Base-by-base conservation (phyloP, 2,888 invertebrate species). In the Plebejus anna region DNA sequence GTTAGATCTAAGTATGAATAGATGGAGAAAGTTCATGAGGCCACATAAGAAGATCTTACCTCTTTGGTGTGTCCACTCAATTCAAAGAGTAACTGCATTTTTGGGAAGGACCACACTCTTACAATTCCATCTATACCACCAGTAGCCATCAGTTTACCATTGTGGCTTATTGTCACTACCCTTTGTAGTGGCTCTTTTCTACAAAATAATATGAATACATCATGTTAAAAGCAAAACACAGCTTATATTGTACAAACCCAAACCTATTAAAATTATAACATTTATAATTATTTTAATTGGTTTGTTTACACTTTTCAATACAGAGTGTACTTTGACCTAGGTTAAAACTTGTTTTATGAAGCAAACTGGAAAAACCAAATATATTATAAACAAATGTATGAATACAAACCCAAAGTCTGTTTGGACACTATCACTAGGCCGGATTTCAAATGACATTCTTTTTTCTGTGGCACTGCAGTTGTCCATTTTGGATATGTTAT, bases 41-140 rank as follows among this genome's bases (percentile, higher is more conserved):
- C 42, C 55, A 66, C 11, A 57, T 47, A 75, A 28, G 9, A 57
- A n/a, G 32, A 11, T 70, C 76, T 78, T 79, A 94, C 97, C 95
- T 99, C 99, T 89, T 97, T 97, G 76, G 94, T 95, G 84, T 99
- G 99, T 57, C 96, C 97, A 79, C 96, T 94, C 11, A 98, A 92
- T 81, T 96, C 96, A 83, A 95, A 95, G 32, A 96, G 85, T 81
- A 96, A 95, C 76, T 96, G 94, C 92, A 98, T 94, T 82, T 96
- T 95, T 0, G 98, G 98, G 88, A 98, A 98, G 84, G 96, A 95
- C 99, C 99, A 99, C 11, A 99, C 90, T 77, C 98, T 95, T 55
- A 99, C 92, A 84, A 96, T 95, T 4, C 98, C 97, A 90, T 99
- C 99, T 0, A 97, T 96, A 47, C 99, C 98, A 71, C 98, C 99